A percentile compares a stretch with the other conserved stretches of the same genome.
Conservation (phyloP, 1,140 invertebrate genomes). For the Chironomus striatipennis region DNA sequence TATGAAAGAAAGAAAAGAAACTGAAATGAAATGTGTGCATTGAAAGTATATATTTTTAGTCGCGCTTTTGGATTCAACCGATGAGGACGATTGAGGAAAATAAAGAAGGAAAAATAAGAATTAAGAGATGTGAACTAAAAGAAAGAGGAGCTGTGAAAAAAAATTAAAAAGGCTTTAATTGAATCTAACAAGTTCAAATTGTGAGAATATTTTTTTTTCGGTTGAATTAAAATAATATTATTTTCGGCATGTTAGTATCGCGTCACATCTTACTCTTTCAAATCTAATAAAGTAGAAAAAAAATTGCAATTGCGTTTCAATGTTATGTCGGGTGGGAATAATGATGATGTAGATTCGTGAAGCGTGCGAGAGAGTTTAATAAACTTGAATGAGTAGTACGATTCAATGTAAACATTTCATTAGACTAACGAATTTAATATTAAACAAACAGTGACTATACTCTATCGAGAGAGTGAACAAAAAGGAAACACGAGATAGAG, state of each 20-base stretch:
- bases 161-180: neutral
- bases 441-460: constrained; percentile 5
- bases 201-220: neutral
- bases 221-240: neutral
- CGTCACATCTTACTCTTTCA: neutral
- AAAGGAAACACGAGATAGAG: neutral
- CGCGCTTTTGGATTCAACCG: constrained; percentile 20
- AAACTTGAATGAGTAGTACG: neutral
- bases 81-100: neutral
- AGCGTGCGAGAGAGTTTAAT: constrained; percentile 11
- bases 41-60: constrained; percentile 15
- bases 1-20: constrained; percentile 5
- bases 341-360: neutral
- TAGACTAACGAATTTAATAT: constrained; percentile 24
- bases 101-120: neutral
- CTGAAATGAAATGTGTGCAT: constrained; percentile 10
- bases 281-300: neutral
- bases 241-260: neutral
- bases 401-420: constrained; percentile 21
- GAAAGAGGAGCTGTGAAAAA: neutral
- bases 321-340: neutral
- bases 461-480: neutral
- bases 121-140: neutral
- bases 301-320: neutral
- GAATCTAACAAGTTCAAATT: neutral